These are phyloP conservation scores for Macheiramphus alcinus DNA, from an alignment of 2,113 vertebrate genomes.

Conservation along the genomic window DNA sequence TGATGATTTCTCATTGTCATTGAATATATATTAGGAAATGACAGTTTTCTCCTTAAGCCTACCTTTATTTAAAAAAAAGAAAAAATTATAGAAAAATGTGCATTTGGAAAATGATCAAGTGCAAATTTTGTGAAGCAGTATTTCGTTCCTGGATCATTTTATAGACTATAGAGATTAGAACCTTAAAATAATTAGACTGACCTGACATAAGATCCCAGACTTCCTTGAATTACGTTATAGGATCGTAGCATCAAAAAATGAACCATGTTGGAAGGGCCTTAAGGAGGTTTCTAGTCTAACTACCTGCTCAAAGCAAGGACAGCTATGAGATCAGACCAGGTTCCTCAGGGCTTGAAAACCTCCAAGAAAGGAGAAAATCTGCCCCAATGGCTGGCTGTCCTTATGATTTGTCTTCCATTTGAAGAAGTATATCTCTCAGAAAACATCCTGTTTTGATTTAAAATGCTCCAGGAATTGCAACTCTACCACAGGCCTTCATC, in stretches of 20 bases:
- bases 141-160: neutral
- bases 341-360: neutral
- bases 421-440: neutral
- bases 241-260: neutral
- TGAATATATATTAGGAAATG: neutral
- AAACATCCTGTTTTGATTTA: neutral
- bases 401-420: neutral
- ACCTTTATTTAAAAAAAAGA: neutral
- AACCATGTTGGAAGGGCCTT: neutral
- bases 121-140: neutral
- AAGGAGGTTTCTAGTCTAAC: neutral
- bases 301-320: neutral
- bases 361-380: neutral
- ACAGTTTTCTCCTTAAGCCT: neutral
- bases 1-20: neutral
- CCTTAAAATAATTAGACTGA: neutral
- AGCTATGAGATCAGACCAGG: neutral
- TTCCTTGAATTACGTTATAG: neutral
- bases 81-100: neutral
- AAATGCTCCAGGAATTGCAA: neutral
- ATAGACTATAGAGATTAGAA: neutral
- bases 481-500: neutral
- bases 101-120: neutral
- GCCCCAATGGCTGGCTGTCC: neutral
- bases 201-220: neutral